These are phyloP conservation scores for Symphodus melops DNA, from an alignment of 2,113 vertebrate species.

Conservation along the genomic window DNA sequence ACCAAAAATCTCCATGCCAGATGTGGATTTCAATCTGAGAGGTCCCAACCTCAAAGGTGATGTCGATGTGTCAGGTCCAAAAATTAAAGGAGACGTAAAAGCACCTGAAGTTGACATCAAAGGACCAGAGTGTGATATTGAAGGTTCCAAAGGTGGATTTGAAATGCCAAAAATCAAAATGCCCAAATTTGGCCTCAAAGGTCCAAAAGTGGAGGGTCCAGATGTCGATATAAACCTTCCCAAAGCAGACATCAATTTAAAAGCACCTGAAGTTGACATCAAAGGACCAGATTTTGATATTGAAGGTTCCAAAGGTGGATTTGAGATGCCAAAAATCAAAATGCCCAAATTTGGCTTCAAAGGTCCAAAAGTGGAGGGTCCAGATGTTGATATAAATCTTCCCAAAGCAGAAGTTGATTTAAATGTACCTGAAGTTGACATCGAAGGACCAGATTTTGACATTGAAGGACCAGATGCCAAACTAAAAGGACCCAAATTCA, in stretches of 20 bases:
- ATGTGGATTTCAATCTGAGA: constrained; percentile 3
- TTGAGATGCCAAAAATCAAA: no score
- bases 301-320: no score
- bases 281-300: background rate
- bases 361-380: background rate
- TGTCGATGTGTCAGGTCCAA: background rate
- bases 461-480: no score
- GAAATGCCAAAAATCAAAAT: background rate
- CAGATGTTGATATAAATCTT: background rate
- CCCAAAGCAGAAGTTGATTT: constrained; percentile 17
- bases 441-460: constrained; percentile 52
- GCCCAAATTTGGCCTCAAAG: no score
- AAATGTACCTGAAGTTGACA: constrained; percentile 30
- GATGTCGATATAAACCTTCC: constrained; percentile 22
- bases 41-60: background rate
- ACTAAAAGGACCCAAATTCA: no score
- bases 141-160: constrained; percentile 3
- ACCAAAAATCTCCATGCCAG: constrained; percentile 17
- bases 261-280: constrained; percentile 1
- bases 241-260: no score
- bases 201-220: background rate
- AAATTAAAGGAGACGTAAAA: background rate
- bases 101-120: background rate
- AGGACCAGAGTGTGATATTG: background rate
- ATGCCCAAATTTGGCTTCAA: background rate